phyloP scores from a whole-genome alignment of 1,140 invertebrate genomes.

The Lepidurus apus region DNA sequence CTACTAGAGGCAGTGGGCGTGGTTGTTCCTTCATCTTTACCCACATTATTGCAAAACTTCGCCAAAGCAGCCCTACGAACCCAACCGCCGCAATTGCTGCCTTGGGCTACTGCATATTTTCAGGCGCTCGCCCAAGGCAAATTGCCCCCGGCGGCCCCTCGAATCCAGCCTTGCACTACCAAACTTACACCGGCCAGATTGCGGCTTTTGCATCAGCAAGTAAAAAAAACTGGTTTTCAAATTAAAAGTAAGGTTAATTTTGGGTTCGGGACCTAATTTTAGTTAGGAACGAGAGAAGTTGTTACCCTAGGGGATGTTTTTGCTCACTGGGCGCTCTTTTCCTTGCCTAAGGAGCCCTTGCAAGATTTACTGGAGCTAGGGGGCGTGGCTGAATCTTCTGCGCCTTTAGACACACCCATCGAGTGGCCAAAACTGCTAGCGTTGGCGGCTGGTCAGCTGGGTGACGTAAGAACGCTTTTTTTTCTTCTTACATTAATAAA shows the following conservation, averaged over 20 bases:
- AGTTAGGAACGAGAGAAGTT: constrained; percentile 19
- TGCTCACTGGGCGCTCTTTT: constrained; percentile 29
- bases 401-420: constrained; percentile 23
- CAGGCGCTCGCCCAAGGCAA: neutral
- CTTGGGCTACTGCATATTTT: constrained; percentile 16
- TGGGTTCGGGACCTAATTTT: neutral
- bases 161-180: neutral
- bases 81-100: constrained; percentile 14
- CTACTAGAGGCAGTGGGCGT: neutral
- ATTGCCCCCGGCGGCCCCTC: constrained; percentile 6
- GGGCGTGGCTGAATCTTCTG: constrained; percentile 24
- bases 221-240: neutral
- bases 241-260: neutral
- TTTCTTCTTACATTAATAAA: neutral
- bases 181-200: neutral
- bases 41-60: constrained; percentile 26
- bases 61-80: constrained; percentile 27
- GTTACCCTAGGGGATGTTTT: constrained; percentile 23
- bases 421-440: constrained; percentile 34
- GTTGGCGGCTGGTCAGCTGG: constrained; percentile 33
- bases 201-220: constrained; percentile 3
- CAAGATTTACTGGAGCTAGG: constrained; percentile 32
- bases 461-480: constrained; percentile 31
- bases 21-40: constrained; percentile 16
- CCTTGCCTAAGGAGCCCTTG: constrained; percentile 24